A percentile compares a stretch with the other conserved stretches of the same genome.
Conservation (phyloP, 2,888 invertebrate genomes). For the Platypus cylindrus region DNA sequence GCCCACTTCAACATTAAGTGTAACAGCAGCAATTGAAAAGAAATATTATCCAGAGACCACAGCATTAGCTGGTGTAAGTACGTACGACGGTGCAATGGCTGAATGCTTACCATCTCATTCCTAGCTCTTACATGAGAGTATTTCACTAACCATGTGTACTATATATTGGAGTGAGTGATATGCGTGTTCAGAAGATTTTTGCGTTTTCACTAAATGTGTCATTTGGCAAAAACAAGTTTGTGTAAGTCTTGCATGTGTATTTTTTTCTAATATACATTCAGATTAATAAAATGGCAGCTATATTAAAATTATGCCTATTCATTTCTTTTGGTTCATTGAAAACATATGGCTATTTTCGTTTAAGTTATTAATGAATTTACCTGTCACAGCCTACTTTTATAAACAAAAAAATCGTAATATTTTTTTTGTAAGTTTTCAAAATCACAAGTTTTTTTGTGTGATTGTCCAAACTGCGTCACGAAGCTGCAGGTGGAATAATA, state of each 20-base stretch:
- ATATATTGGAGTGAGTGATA: conserved; percentile 9
- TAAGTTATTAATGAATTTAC: too few species aligned
- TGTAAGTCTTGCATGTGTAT: conserved; percentile 15
- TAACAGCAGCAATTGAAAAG: conserved; percentile 29
- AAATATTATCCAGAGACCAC: conserved; percentile 30
- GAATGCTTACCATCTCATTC: conserved; percentile 7
- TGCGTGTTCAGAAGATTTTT: conserved; percentile 15
- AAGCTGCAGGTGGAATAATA: too few species aligned
- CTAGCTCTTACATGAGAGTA: conserved; percentile 14
- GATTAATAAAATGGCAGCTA: too few species aligned
- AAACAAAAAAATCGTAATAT: too few species aligned
- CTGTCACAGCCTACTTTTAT: too few species aligned
- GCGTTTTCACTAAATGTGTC: conserved; percentile 12
- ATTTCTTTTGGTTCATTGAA: too few species aligned
- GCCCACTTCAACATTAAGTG: conserved; percentile 15
- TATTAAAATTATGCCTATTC: too few species aligned
- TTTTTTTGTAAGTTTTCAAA: too few species aligned
- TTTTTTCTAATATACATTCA: too few species aligned
- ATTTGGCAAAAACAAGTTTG: conserved; percentile 10
- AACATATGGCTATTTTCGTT: too few species aligned
- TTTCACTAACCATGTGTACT: conserved; percentile 15
- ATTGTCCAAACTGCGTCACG: too few species aligned
- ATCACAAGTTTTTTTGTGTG: too few species aligned
- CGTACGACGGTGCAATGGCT: conserved; percentile 14
- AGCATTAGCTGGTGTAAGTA: conserved; percentile 33